Base-by-base conservation (phyloP, 2,113 vertebrate species). In the Pollachius pollachius region DNA sequence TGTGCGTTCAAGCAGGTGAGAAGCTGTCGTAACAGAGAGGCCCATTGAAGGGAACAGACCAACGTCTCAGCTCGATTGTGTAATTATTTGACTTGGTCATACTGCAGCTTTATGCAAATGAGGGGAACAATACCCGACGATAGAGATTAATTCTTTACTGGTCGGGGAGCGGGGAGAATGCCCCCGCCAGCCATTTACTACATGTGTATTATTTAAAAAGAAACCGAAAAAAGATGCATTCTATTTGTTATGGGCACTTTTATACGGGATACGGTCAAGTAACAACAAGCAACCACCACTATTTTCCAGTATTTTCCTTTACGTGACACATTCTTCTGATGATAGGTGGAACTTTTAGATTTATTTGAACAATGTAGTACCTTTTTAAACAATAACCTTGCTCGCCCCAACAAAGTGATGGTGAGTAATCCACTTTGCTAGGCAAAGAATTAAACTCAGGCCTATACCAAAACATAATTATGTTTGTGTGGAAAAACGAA, bases 101-200 rank as follows among this genome's bases (percentile, higher is more conserved):
- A 77, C 77, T 91, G 93, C 94, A 96, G 95, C 95, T 97, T 96
- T 96, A 97, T 97, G 95, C 94, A 96, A 96, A 97, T 97, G 71
- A 81, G 75, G 69, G 11, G 86, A 93, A 96, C 95, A 96, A 96
- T 90, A 93, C 81, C 66, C 83, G 86, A 86, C 83, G 93, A 91
- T 90, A 84, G 86, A 91, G 86, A 86, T 91, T 90, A 88, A 92
- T 90, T 93, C 92, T 87, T 89, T 89, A 90, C 90, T 91, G 92
- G 85, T 92, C 87, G 90, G 92, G 90, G 92, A 89, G 81, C 88
- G 72, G 71, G 80, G 86, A 88, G 78, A 82, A 85, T 87, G 87
- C 88, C 23, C 91, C 88, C 92, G 91, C 75, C 79, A 82, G 82
- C 78, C 75, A 48, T 48, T 48, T 13, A 48, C 41, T 9, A 48